phyloP scores from a whole-genome alignment of 2,113 vertebrate genomes.

The Columbina picui region DNA sequence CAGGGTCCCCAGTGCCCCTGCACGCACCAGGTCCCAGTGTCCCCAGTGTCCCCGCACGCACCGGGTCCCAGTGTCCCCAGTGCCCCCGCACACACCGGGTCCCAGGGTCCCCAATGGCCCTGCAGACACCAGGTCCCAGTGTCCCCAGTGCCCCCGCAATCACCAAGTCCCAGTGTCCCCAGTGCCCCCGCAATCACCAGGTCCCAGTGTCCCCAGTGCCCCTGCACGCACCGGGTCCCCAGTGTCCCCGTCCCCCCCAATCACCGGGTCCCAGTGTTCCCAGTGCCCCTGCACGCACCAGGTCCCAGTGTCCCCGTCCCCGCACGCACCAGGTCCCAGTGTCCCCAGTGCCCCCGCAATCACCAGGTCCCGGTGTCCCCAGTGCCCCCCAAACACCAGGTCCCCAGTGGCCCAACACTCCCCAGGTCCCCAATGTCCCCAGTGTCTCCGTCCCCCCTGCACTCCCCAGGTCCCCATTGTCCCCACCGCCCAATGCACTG shows the following conservation, averaged over 20 bases:
- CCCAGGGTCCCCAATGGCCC: not conserved
- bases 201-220: not conserved
- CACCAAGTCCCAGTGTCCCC: not conserved
- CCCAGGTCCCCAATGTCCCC: too few species aligned
- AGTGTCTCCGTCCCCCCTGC: too few species aligned
- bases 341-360: too few species aligned
- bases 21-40: constrained; percentile 21
- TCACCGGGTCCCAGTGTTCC: not conserved
- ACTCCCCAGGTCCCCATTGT: not conserved
- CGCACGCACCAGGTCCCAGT: too few species aligned
- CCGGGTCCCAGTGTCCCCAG: not conserved
- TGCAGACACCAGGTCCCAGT: too few species aligned
- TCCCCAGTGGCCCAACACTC: not conserved
- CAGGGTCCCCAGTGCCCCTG: not conserved
- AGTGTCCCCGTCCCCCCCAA: too few species aligned
- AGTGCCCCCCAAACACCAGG: not conserved
- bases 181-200: not conserved
- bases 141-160: too few species aligned
- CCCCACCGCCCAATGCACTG: too few species aligned
- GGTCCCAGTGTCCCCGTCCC: not conserved
- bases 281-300: not conserved
- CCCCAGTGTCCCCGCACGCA: not conserved
- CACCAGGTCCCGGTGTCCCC: not conserved
- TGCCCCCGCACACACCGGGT: not conserved
- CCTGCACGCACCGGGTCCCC: too few species aligned